These are phyloP conservation scores for Paracyprichromis sp. DNA, from an alignment of 2,113 vertebrate species.

Conservation along the genomic window DNA sequence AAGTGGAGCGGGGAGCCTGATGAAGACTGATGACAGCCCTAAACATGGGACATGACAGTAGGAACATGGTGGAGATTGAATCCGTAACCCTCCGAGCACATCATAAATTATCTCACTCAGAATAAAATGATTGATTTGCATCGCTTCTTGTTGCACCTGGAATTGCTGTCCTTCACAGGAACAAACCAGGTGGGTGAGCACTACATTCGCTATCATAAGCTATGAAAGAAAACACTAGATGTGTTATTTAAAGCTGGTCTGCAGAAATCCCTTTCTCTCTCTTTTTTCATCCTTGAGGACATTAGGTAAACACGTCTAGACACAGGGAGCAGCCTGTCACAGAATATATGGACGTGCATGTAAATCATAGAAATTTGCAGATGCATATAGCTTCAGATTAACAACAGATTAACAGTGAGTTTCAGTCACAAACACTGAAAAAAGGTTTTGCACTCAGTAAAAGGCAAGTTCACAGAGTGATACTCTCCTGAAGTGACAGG, in stretches of 20 bases:
- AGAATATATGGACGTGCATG: background rate
- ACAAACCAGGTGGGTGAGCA: background rate
- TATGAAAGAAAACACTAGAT: slow-evolving; percentile 1
- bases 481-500: background rate
- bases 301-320: background rate
- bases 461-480: background rate
- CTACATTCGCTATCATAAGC: background rate
- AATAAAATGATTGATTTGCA: slow-evolving; percentile 96
- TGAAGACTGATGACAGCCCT: slow-evolving; percentile 92
- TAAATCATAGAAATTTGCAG: background rate
- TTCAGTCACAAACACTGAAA: background rate
- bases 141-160: slow-evolving; percentile 75
- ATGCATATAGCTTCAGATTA: background rate
- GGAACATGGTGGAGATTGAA: slow-evolving; percentile 85
- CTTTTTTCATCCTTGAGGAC: background rate
- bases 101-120: slow-evolving; percentile 94
- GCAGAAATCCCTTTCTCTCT: background rate
- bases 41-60: slow-evolving; percentile 80
- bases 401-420: background rate
- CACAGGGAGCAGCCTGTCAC: background rate
- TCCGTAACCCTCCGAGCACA: slow-evolving; percentile 85
- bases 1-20: slow-evolving; percentile 74
- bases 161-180: slow-evolving; percentile 63
- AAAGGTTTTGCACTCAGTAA: background rate
- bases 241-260: slow-evolving; percentile 1